Conservation (phyloP, 2,797 vertebrate species). For the Labeo calbasu region DNA sequence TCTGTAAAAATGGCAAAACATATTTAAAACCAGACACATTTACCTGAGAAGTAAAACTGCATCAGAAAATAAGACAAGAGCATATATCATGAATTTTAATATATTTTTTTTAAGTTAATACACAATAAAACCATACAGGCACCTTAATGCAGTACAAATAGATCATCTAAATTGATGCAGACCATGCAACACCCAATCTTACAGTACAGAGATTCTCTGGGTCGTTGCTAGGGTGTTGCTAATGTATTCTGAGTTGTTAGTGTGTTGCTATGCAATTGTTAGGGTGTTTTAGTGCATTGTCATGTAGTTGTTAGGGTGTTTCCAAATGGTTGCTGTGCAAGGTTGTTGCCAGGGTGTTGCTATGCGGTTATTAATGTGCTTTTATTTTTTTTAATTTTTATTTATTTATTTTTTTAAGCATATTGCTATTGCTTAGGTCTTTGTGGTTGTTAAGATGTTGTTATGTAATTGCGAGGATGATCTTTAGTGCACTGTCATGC, state of each 20-base stretch:
- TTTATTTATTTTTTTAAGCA: too few relatives aligned
- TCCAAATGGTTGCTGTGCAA: too few relatives aligned
- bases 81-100: not conserved
- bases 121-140: not conserved
- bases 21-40: not conserved
- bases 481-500: not conserved
- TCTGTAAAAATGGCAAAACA: not conserved
- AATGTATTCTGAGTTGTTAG: not conserved
- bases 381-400: not conserved
- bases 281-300: not conserved
- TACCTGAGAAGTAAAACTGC: not conserved
- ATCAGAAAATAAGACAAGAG: not conserved
- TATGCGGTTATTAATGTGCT: not conserved
- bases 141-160: not conserved
- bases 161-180: not conserved
- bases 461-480: not conserved
- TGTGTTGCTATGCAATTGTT: not conserved
- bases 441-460: not conserved
- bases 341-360: too few relatives aligned
- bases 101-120: too few relatives aligned
- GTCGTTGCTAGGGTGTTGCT: not conserved
- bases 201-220: not conserved
- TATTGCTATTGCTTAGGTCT: not conserved
- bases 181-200: not conserved
- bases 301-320: not conserved